Evolutionary conservation across 2,113 vertebrate species (phyloP).

Genomic region (Colius striatus): DNA sequence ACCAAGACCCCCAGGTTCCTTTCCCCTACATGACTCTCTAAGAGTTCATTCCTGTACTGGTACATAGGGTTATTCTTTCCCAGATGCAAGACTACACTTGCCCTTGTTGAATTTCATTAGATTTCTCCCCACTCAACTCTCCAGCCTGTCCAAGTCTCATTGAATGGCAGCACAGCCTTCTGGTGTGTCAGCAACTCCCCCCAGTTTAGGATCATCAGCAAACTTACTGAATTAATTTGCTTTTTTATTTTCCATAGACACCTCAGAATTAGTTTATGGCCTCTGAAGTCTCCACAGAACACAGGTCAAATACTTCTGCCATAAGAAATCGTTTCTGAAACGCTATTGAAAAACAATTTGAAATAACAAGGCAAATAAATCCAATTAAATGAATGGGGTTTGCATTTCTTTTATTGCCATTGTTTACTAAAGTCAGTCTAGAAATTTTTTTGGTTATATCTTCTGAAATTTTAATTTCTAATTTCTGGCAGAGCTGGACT

Average conservation of each 20-base stretch:
- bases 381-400: fast-evolving
- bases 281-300: background rate
- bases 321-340: background rate
- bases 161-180: too few species aligned
- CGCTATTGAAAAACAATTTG: background rate
- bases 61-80: too few species aligned
- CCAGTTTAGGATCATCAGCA: too few species aligned
- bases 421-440: background rate
- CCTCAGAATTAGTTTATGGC: background rate
- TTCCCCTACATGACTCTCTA: too few species aligned
- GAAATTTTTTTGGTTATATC: fast-evolving
- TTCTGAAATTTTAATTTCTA: background rate
- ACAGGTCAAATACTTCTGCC: background rate
- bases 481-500: background rate
- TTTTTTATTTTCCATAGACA: background rate
- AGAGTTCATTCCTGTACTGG: too few species aligned
- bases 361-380: background rate
- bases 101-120: too few species aligned
- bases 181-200: too few species aligned
- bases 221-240: background rate
- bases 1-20: too few species aligned
- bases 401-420: background rate
- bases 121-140: too few species aligned
- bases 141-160: too few species aligned
- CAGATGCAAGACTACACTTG: too few species aligned